Evolutionary conservation across 2,113 vertebrate genomes (phyloP).

Genomic region (Electrona antarctica): DNA sequence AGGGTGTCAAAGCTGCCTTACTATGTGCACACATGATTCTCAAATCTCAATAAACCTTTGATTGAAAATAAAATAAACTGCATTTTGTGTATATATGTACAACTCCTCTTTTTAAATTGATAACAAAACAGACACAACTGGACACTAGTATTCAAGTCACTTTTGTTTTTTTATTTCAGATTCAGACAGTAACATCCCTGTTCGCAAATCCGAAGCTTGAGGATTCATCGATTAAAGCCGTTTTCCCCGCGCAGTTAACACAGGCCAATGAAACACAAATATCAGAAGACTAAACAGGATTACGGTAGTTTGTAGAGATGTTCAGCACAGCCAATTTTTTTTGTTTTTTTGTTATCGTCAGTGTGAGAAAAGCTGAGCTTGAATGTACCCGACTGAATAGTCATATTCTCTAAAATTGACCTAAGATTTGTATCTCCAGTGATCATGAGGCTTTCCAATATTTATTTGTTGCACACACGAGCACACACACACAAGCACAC

Average conservation of each 20-base stretch:
- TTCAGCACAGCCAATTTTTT: not conserved
- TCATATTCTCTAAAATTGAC: no score
- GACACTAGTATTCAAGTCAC: not conserved
- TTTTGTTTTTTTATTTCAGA: not conserved
- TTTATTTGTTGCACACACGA: no score
- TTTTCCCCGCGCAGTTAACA: not conserved
- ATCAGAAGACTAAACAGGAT: not conserved
- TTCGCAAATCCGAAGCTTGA: not conserved
- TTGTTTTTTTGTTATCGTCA: not conserved
- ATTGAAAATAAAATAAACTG: no score
- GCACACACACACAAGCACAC: no score
- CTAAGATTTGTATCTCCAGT: no score
- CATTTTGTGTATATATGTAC: not conserved
- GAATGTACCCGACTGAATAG: no score
- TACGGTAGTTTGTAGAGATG: not conserved
- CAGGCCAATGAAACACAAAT: not conserved
- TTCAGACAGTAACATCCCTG: not conserved
- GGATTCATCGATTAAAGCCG: not conserved
- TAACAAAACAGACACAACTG: not conserved
- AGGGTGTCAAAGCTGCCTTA: constrained; percentile 12
- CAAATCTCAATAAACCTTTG: no score
- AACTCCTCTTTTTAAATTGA: not conserved
- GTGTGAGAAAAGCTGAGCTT: not conserved
- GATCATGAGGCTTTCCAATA: no score
- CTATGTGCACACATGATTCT: no score